Evolutionary conservation across 2,888 invertebrate species (phyloP).

Genomic region (Stictocephala bisonia): DNA sequence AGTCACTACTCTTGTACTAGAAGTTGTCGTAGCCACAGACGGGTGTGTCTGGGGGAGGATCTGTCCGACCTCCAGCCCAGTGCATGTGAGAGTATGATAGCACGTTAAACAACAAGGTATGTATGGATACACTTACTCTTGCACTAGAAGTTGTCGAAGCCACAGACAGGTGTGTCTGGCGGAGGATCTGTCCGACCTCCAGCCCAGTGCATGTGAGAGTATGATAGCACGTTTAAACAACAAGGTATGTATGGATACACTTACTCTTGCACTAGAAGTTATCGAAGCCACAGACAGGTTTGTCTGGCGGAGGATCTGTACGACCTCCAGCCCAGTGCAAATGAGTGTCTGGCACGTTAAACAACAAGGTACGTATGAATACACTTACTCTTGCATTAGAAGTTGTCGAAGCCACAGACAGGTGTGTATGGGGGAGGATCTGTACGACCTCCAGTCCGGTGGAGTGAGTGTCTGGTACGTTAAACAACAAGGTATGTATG

Average conservation of each 20-base stretch:
- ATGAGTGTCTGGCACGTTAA: slow-evolving; percentile 74
- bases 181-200: slow-evolving; percentile 82
- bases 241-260: slow-evolving; percentile 62
- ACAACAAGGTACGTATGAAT: too few species aligned
- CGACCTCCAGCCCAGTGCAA: slow-evolving; percentile 91
- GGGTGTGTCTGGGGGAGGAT: slow-evolving; percentile 90
- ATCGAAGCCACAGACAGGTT: slow-evolving; percentile 93
- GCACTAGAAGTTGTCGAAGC: slow-evolving; percentile 91
- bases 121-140: slow-evolving; percentile 71
- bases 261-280: slow-evolving; percentile 86
- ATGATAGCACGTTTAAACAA: too few species aligned
- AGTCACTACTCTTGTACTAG: slow-evolving; percentile 85
- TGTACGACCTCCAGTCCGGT: too few species aligned
- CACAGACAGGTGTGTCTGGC: slow-evolving; percentile 90
- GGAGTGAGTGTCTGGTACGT: too few species aligned
- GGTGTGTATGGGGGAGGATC: too few species aligned
- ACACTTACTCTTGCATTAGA: too few species aligned
- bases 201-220: slow-evolving; percentile 89
- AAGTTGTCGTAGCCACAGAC: slow-evolving; percentile 93
- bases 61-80: slow-evolving; percentile 84
- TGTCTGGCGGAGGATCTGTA: slow-evolving; percentile 83
- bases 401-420: too few species aligned
- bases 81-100: slow-evolving; percentile 83
- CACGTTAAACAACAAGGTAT: too few species aligned
- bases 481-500: too few species aligned